Evolutionary conservation across 1,140 invertebrate genomes (phyloP).

Genomic region (Bilobella aurantiaca): DNA sequence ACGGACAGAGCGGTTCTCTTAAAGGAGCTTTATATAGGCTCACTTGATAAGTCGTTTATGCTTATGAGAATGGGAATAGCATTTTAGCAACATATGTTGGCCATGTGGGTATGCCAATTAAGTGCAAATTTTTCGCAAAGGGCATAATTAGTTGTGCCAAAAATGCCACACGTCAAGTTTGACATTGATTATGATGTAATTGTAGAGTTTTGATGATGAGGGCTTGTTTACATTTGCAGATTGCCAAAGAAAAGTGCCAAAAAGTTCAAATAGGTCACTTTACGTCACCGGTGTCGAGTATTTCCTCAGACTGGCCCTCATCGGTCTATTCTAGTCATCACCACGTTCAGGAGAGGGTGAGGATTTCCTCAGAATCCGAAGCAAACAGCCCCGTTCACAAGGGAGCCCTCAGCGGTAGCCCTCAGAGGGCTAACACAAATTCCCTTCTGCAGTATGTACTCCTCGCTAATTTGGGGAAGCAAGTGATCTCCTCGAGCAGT

Average conservation of each 20-base stretch:
- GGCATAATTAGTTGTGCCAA: neutral
- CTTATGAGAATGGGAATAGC: too few species aligned
- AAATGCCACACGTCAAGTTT: neutral
- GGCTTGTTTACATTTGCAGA: constrained; percentile 15
- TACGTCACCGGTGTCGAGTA: constrained; percentile 26
- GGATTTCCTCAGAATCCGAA: neutral
- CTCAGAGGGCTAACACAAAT: constrained; percentile 16
- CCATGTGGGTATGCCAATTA: too few species aligned
- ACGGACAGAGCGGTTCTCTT: too few species aligned
- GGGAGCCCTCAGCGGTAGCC: neutral
- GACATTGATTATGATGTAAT: neutral
- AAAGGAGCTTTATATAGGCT: too few species aligned
- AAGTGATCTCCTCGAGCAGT: neutral
- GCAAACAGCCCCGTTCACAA: neutral
- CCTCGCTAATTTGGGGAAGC: constrained; percentile 14
- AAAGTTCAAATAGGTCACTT: constrained; percentile 33
- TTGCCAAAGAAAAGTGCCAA: constrained; percentile 33
- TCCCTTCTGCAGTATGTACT: constrained; percentile 27
- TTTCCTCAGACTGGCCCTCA: constrained; percentile 33
- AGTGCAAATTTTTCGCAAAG: too few species aligned
- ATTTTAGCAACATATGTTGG: too few species aligned
- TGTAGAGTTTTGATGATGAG: constrained; percentile 1
- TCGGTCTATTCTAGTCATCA: constrained; percentile 26
- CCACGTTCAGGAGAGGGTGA: constrained; percentile 22
- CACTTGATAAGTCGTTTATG: too few species aligned